Percentiles rank a stretch among this genome's conserved stretches.
Evolutionary conservation across 2,888 invertebrate genomes (phyloP).

Genomic region (Campopleginae sp.): DNA sequence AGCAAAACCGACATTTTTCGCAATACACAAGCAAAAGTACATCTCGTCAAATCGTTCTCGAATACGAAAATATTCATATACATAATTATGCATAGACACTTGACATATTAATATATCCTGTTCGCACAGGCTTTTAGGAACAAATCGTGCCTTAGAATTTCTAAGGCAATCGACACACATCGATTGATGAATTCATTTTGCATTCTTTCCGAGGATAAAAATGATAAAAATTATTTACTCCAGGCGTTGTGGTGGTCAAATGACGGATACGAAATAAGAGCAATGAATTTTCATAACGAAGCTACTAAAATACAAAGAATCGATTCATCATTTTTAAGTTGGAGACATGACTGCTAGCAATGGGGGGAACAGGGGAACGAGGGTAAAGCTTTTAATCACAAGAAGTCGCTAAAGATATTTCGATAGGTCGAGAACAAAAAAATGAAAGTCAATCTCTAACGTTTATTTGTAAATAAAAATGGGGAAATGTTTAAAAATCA

Average conservation of each 20-base stretch:
- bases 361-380: background rate
- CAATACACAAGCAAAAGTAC: slow-evolving; percentile 19
- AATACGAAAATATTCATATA: slow-evolving; percentile 12
- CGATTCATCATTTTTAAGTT: slow-evolving; percentile 11
- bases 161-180: slow-evolving; percentile 39
- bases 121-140: slow-evolving; percentile 76
- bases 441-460: slow-evolving; percentile 16
- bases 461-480: slow-evolving; percentile 19
- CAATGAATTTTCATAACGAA: slow-evolving; percentile 49
- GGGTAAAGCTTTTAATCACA: slow-evolving; percentile 19
- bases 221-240: slow-evolving; percentile 16
- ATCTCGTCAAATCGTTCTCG: slow-evolving; percentile 32
- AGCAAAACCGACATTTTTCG: slow-evolving; percentile 23
- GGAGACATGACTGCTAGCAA: slow-evolving; percentile 26
- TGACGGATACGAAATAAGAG: slow-evolving; percentile 5
- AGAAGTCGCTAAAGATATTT: slow-evolving; percentile 16
- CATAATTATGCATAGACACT: slow-evolving; percentile 30
- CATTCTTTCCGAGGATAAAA: slow-evolving; percentile 44
- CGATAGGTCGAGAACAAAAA: background rate
- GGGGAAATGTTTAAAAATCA: background rate
- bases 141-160: slow-evolving; percentile 74
- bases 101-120: slow-evolving; percentile 64
- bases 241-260: slow-evolving; percentile 34
- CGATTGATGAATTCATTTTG: slow-evolving; percentile 42
- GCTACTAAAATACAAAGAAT: slow-evolving; percentile 45